Evolutionary conservation across 1,140 invertebrate genomes (phyloP), one percentile per base, ranked within the genome.

Genomic region (Cydia strobilella): DNA sequence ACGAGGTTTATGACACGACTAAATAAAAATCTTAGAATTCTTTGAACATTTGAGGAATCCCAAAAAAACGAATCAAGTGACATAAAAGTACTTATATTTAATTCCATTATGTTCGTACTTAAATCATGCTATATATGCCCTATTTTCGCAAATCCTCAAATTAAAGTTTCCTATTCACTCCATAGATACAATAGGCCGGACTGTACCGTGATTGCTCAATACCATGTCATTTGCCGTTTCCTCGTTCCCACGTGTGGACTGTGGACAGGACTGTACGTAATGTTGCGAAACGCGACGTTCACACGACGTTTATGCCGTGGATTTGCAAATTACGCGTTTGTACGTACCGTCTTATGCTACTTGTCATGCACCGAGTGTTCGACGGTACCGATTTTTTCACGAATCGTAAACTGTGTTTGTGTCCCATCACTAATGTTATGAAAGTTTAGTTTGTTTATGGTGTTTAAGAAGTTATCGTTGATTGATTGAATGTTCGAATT

Each of bases 151-250:
- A 63, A 63, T 63, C 0, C 54, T 6, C 18, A 63, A 25, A 63
- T 25, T 63, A 63, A n/a, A 15, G 15, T 66, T 35, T 65, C 12
- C 20, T 31, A 31, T 31, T 66, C 25, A 35, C 27, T 66, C 25
- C 63, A 66, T 35, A 66, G 27, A 66, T 35, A 66, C 63, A 66
- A 66, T 66, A 65, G 63, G 25, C 0, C 63, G 63, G 63, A 18
- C 63, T 27, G 63, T 66, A 66, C 63, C 27, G 25, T 66, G 63
- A 66, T 66, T 66, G 63, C 63, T 66, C 63, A 66, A 66, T 66
- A 66, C 63, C 63, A 66, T 66, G 63, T 66, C 63, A 66, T 66
- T 66, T 31, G 23, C 63, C 63, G 27, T 66, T 66, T 66, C 63
- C 63, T 66, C 12, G 63, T 66, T 66, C 63, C 63, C 63, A 66